A percentile compares a stretch with the other conserved stretches of the same genome.
phyloP scores from a whole-genome alignment of 2,888 invertebrate species.

The Plutella xylostella region DNA sequence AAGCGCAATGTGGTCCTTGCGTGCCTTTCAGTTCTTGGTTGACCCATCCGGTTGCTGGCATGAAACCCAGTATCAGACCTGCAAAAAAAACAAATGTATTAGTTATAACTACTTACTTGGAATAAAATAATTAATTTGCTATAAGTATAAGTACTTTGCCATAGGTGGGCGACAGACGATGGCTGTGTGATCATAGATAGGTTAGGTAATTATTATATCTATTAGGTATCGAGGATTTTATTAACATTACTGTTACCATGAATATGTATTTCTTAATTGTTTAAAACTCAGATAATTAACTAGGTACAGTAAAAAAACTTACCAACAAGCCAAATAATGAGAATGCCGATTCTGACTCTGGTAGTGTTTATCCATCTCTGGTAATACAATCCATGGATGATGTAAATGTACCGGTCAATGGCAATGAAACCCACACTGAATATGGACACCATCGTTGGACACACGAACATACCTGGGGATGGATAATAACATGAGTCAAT shows the following conservation, averaged over 20 bases:
- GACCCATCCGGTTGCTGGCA: conserved; percentile 71
- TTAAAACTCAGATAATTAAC: too few species aligned
- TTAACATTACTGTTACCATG: too few species aligned
- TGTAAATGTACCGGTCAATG: conserved; percentile 74
- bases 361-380: conserved; percentile 71
- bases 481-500: too few species aligned
- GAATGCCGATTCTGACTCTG: conserved; percentile 66
- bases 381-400: conserved; percentile 73
- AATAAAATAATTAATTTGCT: too few species aligned
- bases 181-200: too few species aligned
- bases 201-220: too few species aligned
- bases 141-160: too few species aligned
- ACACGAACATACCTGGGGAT: conserved; percentile 68
- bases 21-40: conserved; percentile 35
- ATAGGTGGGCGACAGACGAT: too few species aligned
- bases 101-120: too few species aligned
- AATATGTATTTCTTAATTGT: too few species aligned
- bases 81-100: conserved; percentile 25
- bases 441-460: conserved; percentile 72
- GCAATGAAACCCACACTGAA: conserved; percentile 74
- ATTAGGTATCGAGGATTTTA: too few species aligned
- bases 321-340: conserved; percentile 70
- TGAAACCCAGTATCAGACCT: conserved; percentile 70
- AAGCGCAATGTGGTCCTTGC: conserved; percentile 60
- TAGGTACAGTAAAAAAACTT: too few species aligned